Evolutionary conservation across 2,113 vertebrate genomes (phyloP), one percentile per base, ranked within the genome.

Genomic region (Cynoglossus semilaevis): DNA sequence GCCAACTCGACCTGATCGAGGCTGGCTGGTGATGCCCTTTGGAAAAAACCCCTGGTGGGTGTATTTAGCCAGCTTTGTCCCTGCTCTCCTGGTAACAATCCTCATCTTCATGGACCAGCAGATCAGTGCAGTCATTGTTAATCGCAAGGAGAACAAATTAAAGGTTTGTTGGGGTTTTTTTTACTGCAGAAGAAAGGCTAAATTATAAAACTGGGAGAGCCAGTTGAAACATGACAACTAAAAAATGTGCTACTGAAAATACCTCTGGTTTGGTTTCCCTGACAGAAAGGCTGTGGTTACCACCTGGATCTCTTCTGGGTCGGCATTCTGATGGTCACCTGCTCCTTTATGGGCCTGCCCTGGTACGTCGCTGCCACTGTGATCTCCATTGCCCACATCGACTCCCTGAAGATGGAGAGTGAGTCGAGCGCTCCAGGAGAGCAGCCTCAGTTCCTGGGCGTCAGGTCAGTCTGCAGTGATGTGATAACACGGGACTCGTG

Each of bases 41-140:
- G 95, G 94, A 7, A 97, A 96, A 90, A 99, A 99, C 76, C 96
- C 96, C 0, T 98, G 95, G 96, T 99, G 96, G 96, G 80, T 98
- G 37, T 97, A 96, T 76, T 29, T 94, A 63, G 95, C 92, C 3
- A 97, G 95, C 15, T 92, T 91, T 3, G 86, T 98, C 7, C 96
- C 96, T 0, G 96, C 96, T 15, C 90, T 99, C 17, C 90, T 99
- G 0, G 95, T 98, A 76, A 98, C 96, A 68, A 98, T 99, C 84
- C 91, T 99, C 82, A 95, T 99, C 90, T 98, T 99, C 91, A 99
- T 99, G 96, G 96, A 98, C 85, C 95, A 99, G 88, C 96, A 99
- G 87, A 98, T 98, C 85, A 97, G 93, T 0, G 96, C 95, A 0
- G 95, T 99, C 83, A 99, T 97, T 6, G 94, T 97, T 65, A 99